A percentile compares a stretch with the other conserved stretches of the same genome.
These are phyloP conservation scores for Drosophila eohydei DNA, from an alignment of 2,888 invertebrate genomes.

Conservation along the genomic window DNA sequence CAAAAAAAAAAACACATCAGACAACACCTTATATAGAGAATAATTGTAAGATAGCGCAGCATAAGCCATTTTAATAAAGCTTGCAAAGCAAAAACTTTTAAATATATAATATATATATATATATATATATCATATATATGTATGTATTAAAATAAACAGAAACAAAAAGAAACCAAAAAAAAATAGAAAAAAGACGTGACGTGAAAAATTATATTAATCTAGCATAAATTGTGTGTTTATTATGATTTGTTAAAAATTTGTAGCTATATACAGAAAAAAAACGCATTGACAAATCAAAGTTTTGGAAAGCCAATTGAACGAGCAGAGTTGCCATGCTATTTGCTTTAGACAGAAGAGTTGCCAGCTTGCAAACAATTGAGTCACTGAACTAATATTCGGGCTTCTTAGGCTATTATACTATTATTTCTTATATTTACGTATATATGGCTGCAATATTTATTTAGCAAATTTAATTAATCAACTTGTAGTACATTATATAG, in stretches of 20 bases:
- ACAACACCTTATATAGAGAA: slow-evolving; percentile 34
- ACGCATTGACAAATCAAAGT: slow-evolving; percentile 76
- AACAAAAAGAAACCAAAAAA: neutral
- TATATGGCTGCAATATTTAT: slow-evolving; percentile 22
- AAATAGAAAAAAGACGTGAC: neutral
- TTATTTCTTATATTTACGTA: slow-evolving; percentile 15
- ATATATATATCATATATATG: neutral
- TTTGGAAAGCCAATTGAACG: slow-evolving; percentile 19
- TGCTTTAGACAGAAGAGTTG: neutral
- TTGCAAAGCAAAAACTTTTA: slow-evolving; percentile 60
- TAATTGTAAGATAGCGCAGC: slow-evolving; percentile 54
- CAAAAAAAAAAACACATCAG: slow-evolving; percentile 9
- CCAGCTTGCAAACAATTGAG: slow-evolving; percentile 1
- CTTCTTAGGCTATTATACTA: slow-evolving; percentile 34
- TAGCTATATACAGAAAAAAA: slow-evolving; percentile 39
- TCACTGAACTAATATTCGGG: slow-evolving; percentile 19
- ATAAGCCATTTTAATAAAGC: slow-evolving; percentile 51
- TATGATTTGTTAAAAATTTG: slow-evolving; percentile 23
- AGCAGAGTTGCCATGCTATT: slow-evolving; percentile 6
- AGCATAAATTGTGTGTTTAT: slow-evolving; percentile 19
- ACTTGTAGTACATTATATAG: slow-evolving; percentile 21
- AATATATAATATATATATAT: neutral
- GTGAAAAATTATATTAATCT: neutral
- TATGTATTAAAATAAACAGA: slow-evolving; percentile 10
- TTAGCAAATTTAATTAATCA: slow-evolving; percentile 32